Base-by-base conservation (phyloP, 2,797 vertebrate species). In the Enteromius argenteus region DNA sequence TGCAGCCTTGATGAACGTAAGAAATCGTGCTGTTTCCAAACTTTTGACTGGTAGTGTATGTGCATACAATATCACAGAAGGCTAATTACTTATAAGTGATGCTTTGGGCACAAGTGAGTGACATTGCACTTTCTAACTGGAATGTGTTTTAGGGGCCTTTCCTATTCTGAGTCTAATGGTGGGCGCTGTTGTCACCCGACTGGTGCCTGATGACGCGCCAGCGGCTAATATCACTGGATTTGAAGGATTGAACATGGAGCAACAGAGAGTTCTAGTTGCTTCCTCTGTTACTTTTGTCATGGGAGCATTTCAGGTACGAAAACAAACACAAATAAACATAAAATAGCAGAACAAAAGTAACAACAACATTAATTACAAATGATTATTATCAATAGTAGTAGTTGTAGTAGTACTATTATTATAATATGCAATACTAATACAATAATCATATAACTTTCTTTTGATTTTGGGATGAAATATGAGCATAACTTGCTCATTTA, bases 81-180 rank as follows among this genome's bases (percentile, higher is more conserved):
- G 23, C 58, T 74, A n/a, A 53, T 76, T 14, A 19, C 42, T 44
- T 62, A 13, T 15, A 62, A 42, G n/a, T 19, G 35, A 77, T 21
- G 49, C 32, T 75, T 56, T 56, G n/a, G 37, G 19, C 37, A 44
- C 30, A 17, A 66, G 60, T 32, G 58, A 64, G 5, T 32, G 10
- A 64, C 10, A 3, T 42, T 15, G 58, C 14, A 19, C 23, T 42
- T 62, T 78, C 3, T 78, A 30, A 46, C 30, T 64, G 30, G 19
- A 42, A 3, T 1, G 9, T 53, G 49, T 80, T 80, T 19, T 69
- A 99, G 98, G 98, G 90, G 97, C 98, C 0, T 99, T 99, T 88
- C 98, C 98, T 0, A 96, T 99, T 74, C 87, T 99, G 83, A 97
- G 97, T 89, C 90, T 97, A 87, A 99, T 99, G 98, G 96, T 99